phyloP scores from a whole-genome alignment of 1,140 invertebrate species.

The Drosophila mayri region DNA sequence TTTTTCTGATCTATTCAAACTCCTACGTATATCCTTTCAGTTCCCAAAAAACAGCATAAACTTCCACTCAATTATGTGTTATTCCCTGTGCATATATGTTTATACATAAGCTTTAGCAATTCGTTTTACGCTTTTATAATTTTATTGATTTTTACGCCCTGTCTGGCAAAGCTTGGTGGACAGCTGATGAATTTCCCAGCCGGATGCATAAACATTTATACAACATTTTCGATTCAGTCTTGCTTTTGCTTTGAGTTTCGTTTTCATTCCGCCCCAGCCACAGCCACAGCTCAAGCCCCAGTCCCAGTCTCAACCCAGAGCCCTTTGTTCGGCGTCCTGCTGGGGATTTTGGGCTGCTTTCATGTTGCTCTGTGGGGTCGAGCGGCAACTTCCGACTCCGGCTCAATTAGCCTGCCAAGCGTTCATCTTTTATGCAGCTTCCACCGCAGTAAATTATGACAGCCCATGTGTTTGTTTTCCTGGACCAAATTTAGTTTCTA shows the following conservation, averaged over 20 bases:
- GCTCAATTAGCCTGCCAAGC: conserved; percentile 58
- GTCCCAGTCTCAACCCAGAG: not conserved
- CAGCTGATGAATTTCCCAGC: conserved; percentile 74
- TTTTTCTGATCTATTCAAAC: not conserved
- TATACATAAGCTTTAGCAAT: conserved; percentile 47
- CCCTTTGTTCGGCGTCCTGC: not conserved
- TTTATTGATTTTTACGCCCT: conserved; percentile 77
- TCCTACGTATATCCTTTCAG: too few species aligned
- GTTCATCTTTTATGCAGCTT: conserved; percentile 60
- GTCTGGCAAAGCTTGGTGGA: conserved; percentile 53
- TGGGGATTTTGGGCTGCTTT: conserved; percentile 45
- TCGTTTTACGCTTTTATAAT: conserved; percentile 79
- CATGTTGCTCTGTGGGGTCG: conserved; percentile 55
- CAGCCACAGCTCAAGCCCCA: not conserved
- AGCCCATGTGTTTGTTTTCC: conserved; percentile 42
- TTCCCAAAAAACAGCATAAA: not conserved
- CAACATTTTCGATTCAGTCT: conserved; percentile 36
- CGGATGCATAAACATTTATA: conserved; percentile 54
- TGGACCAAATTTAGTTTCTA: conserved; percentile 35
- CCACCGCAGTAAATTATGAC: conserved; percentile 52
- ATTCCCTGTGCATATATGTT: conserved; percentile 18
- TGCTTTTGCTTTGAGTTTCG: conserved; percentile 41
- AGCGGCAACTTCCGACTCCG: conserved; percentile 37
- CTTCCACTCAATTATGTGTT: conserved; percentile 1
- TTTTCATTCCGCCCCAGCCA: conserved; percentile 39